Percentiles rank a stretch among this genome's conserved stretches.
Evolutionary conservation across 2,797 vertebrate genomes (phyloP).

Genomic region (Halcyon leucocephala): DNA sequence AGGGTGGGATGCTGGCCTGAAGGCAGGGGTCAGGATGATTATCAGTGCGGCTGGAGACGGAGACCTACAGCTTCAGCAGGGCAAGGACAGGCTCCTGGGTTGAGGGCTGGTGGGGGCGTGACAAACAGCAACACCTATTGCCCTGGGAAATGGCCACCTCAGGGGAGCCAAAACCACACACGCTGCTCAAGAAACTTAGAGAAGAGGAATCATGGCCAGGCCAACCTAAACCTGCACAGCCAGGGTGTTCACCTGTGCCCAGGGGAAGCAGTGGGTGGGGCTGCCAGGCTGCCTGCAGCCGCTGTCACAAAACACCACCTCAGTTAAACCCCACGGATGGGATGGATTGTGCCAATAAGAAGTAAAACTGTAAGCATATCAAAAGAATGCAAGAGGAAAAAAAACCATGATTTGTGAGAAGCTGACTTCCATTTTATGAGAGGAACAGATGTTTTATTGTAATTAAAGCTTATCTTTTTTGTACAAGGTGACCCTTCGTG

Average conservation of each 20-base stretch:
- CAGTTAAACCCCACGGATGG: fast-evolving
- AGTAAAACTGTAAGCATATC: neutral
- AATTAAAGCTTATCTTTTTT: conserved; percentile 55
- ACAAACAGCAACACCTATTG: fast-evolving
- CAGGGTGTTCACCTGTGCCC: fast-evolving
- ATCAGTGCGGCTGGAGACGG: neutral
- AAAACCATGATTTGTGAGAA: neutral
- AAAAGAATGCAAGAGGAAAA: neutral
- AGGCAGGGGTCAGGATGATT: neutral
- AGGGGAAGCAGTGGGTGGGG: too few species aligned
- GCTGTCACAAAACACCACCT: fast-evolving
- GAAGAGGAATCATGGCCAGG: neutral
- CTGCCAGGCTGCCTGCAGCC: neutral
- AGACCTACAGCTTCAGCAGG: fast-evolving
- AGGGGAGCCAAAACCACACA: fast-evolving
- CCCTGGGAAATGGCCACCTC: fast-evolving
- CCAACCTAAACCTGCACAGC: too few species aligned
- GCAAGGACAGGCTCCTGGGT: neutral
- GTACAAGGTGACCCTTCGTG: conserved; percentile 42
- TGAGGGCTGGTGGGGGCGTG: fast-evolving
- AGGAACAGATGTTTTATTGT: conserved; percentile 51
- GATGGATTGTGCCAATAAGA: too few species aligned
- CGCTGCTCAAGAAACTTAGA: fast-evolving
- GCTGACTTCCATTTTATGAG: neutral
- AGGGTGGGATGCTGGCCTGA: neutral